Percentiles rank a stretch among this genome's conserved stretches.
phyloP scores from a whole-genome alignment of 2,797 vertebrate genomes.

The Periophthalmus magnuspinnatus region DNA sequence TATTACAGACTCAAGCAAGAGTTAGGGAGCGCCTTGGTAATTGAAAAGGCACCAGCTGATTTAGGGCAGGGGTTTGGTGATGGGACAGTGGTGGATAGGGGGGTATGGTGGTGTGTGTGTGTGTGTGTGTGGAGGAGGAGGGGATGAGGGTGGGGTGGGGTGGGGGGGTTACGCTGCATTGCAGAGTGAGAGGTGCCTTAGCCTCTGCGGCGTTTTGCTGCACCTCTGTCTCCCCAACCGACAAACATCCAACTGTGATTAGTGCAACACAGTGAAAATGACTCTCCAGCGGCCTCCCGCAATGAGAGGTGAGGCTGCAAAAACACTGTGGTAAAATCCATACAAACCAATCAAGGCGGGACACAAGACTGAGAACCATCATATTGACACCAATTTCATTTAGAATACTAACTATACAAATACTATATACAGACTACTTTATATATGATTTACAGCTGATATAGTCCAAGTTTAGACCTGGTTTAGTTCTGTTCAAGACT shows the following conservation, averaged over 20 bases:
- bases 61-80: constrained; percentile 51
- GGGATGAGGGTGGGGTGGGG: neutral
- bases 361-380: neutral
- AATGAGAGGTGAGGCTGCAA: constrained; percentile 54
- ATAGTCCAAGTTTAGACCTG: too few relatives aligned
- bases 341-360: constrained; percentile 39
- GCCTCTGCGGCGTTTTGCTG: constrained; percentile 32
- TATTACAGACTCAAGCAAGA: constrained; percentile 49
- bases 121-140: neutral
- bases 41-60: constrained; percentile 67
- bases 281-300: constrained; percentile 41
- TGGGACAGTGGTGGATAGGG: constrained; percentile 17
- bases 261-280: constrained; percentile 44
- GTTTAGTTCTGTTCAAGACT: too few relatives aligned
- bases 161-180: constrained; percentile 46
- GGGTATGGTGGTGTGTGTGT: neutral
- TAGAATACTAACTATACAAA: too few relatives aligned
- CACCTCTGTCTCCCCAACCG: constrained; percentile 33
- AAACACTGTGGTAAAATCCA: constrained; percentile 48
- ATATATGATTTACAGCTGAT: too few relatives aligned
- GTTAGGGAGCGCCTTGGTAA: constrained; percentile 58
- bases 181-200: constrained; percentile 53
- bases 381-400: neutral
- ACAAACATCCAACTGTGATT: constrained; percentile 32
- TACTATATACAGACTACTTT: too few relatives aligned